Conservation (phyloP, 1,140 invertebrate genomes). For the Lutraria rhynchaena region DNA sequence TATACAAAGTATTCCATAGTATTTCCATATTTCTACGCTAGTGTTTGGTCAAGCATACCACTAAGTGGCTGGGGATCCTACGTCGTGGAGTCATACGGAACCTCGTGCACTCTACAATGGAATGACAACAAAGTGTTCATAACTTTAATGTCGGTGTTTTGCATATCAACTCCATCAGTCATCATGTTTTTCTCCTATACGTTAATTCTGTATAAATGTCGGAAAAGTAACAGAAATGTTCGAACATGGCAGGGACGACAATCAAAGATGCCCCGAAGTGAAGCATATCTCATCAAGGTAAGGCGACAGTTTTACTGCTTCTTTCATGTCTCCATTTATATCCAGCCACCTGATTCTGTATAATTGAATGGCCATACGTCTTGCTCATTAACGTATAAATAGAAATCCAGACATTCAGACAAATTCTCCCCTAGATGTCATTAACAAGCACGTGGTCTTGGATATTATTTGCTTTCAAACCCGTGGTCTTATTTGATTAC, state of each 20-base stretch:
- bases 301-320: not conserved
- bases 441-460: not conserved
- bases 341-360: not conserved
- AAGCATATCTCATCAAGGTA: conserved; percentile 28
- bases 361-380: not conserved
- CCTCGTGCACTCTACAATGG: conserved; percentile 81
- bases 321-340: not conserved
- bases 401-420: not conserved
- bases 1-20: conserved; percentile 17
- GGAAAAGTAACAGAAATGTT: conserved; percentile 41
- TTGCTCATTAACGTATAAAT: too few species aligned
- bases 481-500: too few species aligned
- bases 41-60: conserved; percentile 70
- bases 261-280: conserved; percentile 17
- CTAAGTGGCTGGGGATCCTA: conserved; percentile 78
- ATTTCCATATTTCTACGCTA: conserved; percentile 65
- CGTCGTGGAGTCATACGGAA: conserved; percentile 79
- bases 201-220: conserved; percentile 50
- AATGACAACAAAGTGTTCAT: conserved; percentile 69
- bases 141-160: conserved; percentile 66
- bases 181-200: conserved; percentile 68
- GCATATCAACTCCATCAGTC: conserved; percentile 65
- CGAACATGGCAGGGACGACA: conserved; percentile 33
- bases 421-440: not conserved
- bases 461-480: not conserved